A percentile compares a stretch with the other conserved stretches of the same genome.
Conservation (phyloP, 2,888 invertebrate species). For the Ennomos quercinarius region DNA sequence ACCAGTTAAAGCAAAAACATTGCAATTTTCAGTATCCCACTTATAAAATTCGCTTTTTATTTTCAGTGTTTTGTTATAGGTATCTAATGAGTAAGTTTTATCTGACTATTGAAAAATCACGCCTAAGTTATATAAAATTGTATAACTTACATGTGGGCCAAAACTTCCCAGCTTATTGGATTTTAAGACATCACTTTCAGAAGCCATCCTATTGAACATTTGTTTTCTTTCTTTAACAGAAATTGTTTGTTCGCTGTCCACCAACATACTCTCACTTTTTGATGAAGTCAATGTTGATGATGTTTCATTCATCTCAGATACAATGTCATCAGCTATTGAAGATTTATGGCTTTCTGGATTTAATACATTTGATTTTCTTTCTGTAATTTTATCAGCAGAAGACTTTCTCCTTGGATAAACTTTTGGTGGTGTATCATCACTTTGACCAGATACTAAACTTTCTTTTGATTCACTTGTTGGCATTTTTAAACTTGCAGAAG, state of each 20-base stretch:
- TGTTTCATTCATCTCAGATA: conserved; percentile 50
- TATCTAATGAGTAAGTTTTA: too few relatives aligned
- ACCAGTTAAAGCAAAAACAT: too few relatives aligned
- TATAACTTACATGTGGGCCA: conserved; percentile 86
- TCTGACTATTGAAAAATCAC: too few relatives aligned
- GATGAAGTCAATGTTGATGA: conserved; percentile 59
- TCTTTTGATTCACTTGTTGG: conserved; percentile 58
- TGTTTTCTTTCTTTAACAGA: conserved; percentile 97
- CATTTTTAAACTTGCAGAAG: conserved; percentile 37
- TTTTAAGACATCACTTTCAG: conserved; percentile 89
- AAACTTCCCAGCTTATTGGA: conserved; percentile 67
- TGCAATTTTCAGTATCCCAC: too few relatives aligned
- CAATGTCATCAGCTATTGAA: conserved; percentile 59
- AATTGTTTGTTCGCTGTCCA: conserved; percentile 87
- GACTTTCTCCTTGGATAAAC: conserved; percentile 68
- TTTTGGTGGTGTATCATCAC: conserved; percentile 66
- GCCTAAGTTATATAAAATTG: neutral
- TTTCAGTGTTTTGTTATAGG: too few relatives aligned
- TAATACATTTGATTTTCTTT: conserved; percentile 57
- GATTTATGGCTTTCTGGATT: conserved; percentile 45
- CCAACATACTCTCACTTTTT: conserved; percentile 71
- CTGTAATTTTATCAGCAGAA: conserved; percentile 59
- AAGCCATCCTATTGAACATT: conserved; percentile 96
- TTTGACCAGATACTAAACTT: conserved; percentile 46
- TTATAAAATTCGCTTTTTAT: too few relatives aligned